Evolutionary conservation across 2,888 invertebrate genomes (phyloP).

Genomic region (Priapulus caudatus): DNA sequence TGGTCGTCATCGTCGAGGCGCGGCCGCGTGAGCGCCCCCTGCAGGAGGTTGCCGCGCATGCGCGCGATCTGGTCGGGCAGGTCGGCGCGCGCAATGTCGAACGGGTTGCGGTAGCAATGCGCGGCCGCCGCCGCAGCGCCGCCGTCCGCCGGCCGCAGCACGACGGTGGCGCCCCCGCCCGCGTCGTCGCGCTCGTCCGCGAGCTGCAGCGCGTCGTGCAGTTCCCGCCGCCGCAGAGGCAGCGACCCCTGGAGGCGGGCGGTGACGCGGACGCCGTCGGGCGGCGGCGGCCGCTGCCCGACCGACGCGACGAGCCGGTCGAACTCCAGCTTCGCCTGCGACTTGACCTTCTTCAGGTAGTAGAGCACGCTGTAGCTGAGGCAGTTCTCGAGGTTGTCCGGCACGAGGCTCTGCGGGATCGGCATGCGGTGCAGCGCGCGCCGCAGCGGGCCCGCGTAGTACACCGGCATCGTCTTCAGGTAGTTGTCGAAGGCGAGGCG

Average conservation of each 20-base stretch:
- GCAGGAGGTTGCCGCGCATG: slow-evolving; percentile 86
- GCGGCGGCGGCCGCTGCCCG: slow-evolving; percentile 8
- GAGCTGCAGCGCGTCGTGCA: slow-evolving; percentile 24
- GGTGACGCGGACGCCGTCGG: not conserved
- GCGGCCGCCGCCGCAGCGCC: no score
- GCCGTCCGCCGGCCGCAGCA: not conserved
- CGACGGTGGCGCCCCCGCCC: not conserved
- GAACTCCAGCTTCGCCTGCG: slow-evolving; percentile 53
- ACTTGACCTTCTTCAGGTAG: slow-evolving; percentile 88
- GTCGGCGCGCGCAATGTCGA: slow-evolving; percentile 78
- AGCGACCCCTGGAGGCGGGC: slow-evolving; percentile 28
- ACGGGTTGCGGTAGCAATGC: slow-evolving; percentile 73
- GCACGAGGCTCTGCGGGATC: slow-evolving; percentile 67
- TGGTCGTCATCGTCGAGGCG: slow-evolving; percentile 75
- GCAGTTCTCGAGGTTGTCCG: slow-evolving; percentile 82
- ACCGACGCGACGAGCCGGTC: slow-evolving; percentile 26
- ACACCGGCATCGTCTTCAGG: slow-evolving; percentile 87
- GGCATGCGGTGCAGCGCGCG: slow-evolving; percentile 83
- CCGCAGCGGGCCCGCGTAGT: slow-evolving; percentile 78
- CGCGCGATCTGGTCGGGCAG: slow-evolving; percentile 81
- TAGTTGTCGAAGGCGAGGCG: slow-evolving; percentile 84
- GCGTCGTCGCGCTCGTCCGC: not conserved
- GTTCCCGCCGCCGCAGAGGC: slow-evolving; percentile 31
- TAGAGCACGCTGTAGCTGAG: slow-evolving; percentile 83
- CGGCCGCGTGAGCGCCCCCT: slow-evolving; percentile 58